Evolutionary conservation across 2,113 vertebrate genomes (phyloP).

Genomic region (Alces alces): DNA sequence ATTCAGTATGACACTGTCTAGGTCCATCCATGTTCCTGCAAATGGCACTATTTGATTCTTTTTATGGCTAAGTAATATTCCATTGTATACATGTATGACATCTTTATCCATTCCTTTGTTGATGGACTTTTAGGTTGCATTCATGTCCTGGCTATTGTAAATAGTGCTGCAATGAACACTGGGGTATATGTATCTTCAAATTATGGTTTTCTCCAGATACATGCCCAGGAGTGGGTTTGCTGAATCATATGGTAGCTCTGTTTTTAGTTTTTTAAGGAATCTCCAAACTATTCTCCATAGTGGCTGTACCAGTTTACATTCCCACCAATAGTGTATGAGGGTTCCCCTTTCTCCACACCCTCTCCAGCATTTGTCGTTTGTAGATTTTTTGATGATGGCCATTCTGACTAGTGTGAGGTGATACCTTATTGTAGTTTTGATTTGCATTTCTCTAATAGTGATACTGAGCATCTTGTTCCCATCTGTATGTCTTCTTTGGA

Average conservation of each 20-base stretch:
- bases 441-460: background rate
- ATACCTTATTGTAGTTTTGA: background rate
- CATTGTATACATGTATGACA: background rate
- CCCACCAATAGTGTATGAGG: background rate
- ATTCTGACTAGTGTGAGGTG: background rate
- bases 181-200: background rate
- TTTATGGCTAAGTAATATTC: background rate
- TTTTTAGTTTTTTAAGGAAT: background rate
- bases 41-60: background rate
- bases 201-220: background rate
- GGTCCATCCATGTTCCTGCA: background rate
- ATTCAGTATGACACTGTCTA: background rate
- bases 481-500: background rate
- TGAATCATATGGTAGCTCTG: background rate
- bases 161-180: background rate
- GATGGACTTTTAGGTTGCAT: background rate
- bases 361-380: background rate
- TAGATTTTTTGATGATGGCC: background rate
- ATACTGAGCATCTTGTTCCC: background rate
- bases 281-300: background rate
- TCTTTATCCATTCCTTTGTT: background rate
- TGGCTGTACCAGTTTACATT: background rate
- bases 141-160: background rate
- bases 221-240: background rate
- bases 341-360: background rate